Conservation (phyloP, 2,797 vertebrate genomes). For the Mormyrus hasselquistii region DNA sequence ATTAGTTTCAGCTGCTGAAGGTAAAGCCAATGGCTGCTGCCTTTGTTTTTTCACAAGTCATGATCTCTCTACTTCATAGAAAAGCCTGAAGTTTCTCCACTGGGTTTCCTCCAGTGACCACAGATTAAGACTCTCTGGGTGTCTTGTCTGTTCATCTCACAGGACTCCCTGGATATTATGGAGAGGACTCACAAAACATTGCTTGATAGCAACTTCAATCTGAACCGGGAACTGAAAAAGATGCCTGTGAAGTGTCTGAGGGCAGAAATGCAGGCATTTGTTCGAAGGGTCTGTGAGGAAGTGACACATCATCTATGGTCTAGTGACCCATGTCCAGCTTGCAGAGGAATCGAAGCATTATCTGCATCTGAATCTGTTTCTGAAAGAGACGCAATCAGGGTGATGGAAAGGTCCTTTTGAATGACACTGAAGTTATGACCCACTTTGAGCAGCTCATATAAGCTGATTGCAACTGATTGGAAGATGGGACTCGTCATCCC, state of each 20-base stretch:
- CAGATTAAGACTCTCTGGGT: background rate
- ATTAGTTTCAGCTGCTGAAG: background rate
- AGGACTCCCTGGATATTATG: too few species aligned
- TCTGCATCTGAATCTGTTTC: background rate
- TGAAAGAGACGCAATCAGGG: background rate
- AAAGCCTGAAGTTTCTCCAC: constrained; percentile 20
- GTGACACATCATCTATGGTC: background rate
- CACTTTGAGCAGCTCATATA: background rate
- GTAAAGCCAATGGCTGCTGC: constrained; percentile 5
- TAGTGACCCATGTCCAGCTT: background rate
- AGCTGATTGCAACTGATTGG: background rate
- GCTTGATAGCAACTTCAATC: background rate
- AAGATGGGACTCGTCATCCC: background rate
- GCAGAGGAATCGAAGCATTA: background rate
- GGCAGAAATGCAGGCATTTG: background rate
- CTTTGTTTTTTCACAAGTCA: constrained; percentile 2
- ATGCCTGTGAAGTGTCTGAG: too few species aligned
- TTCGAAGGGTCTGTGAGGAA: background rate
- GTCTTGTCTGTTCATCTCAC: background rate
- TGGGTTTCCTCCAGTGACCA: constrained; percentile 18
- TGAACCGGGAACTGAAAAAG: background rate
- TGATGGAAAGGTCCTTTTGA: background rate
- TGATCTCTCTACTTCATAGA: constrained; percentile 17
- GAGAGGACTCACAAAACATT: background rate
- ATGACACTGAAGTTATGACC: background rate